A percentile compares a stretch with the other conserved stretches of the same genome.
These are phyloP conservation scores for Sepioteuthis lessoniana DNA, from an alignment of 2,888 invertebrate genomes.

Conservation along the genomic window DNA sequence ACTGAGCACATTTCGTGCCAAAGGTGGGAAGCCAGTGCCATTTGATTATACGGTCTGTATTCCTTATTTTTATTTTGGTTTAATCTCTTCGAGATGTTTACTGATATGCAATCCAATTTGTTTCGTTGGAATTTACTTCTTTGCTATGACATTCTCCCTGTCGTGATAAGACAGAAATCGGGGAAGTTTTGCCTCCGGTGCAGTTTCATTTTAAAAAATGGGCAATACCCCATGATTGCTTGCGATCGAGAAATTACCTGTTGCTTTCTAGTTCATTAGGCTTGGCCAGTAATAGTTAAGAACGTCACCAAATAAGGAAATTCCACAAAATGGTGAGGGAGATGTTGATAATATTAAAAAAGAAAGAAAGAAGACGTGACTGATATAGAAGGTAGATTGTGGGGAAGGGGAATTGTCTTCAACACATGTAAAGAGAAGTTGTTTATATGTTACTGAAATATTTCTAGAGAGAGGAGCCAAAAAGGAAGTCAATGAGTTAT, in stretches of 20 bases:
- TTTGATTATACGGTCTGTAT: neutral
- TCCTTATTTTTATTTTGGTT: neutral
- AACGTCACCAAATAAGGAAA: neutral
- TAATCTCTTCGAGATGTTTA: neutral
- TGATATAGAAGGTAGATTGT: too few species aligned
- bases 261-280: neutral
- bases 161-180: neutral
- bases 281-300: neutral
- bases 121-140: neutral
- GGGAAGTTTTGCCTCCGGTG: neutral
- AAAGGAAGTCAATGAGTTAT: too few species aligned
- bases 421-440: too few species aligned
- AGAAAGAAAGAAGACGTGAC: too few species aligned
- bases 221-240: neutral
- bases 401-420: too few species aligned
- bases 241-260: neutral
- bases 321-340: neutral
- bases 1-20: neutral
- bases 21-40: neutral
- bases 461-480: too few species aligned
- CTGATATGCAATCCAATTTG: conserved; percentile 23
- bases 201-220: neutral
- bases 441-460: too few species aligned
- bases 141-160: neutral
- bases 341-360: too few species aligned